Base-by-base conservation (phyloP, 2,113 vertebrate genomes). In the Channa argus region DNA sequence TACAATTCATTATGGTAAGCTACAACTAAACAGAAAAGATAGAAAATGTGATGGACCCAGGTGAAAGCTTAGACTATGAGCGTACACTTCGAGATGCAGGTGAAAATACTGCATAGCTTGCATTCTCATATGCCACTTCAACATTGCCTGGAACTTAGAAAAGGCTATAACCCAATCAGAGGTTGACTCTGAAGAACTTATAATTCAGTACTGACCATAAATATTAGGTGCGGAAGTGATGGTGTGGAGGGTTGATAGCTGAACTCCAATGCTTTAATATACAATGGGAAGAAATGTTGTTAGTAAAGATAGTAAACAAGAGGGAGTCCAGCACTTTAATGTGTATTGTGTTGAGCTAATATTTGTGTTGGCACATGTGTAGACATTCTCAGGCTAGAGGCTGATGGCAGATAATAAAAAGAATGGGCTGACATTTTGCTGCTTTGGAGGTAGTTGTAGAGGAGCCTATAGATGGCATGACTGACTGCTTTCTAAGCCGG, bases 401-500 rank as follows among this genome's bases (percentile, higher is more conserved):
- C 88, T 88, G 88, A 86, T 83, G 77, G 85, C 84, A 80, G 82
- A 69, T 69, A 71, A 63, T 53, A 63, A 51, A 79, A 77, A 74
- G 72, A 74, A 75, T 37, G 61, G 79, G 65, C 71, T 91, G 77
- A 74, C 79, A 88, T 88, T 87, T 89, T 95, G 95, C 95, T 85
- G 93, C 94, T 94, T 95, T 96, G 96, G 97, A 98, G 96, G 96
- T 98, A 98, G 96, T 96, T 97, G 94, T 94, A 94, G 92, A 74
- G 77, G 76, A 80, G 63, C 62, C 41, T 65, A 38, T 55, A 51
- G 24, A 67, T 63, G 39, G 69, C 76, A 63, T 75, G 71, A 80
- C 55, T 67, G 49, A 74, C 69, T 70, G 52, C 70, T 79, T 55
- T 60, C 71, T 74, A 50, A 76, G 74, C 66, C 71, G 46, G 72